Evolutionary conservation across 2,113 vertebrate species (phyloP).

Genomic region (Sinocyclocheilus grahami): DNA sequence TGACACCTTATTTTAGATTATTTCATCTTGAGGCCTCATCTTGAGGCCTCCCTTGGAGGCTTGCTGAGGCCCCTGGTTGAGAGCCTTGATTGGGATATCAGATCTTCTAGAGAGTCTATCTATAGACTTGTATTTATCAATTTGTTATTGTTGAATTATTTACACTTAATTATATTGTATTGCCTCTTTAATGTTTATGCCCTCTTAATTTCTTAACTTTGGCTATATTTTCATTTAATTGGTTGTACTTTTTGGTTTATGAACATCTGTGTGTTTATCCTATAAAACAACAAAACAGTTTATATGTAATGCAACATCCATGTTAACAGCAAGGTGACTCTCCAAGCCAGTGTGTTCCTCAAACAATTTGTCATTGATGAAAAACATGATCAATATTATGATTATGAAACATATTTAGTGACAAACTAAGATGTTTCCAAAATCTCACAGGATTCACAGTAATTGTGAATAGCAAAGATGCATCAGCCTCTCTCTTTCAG

Average conservation of each 20-base stretch:
- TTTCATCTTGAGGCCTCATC: no score
- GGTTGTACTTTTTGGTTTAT: background rate
- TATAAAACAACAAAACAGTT: background rate
- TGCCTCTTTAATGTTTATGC: background rate
- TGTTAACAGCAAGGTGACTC: background rate
- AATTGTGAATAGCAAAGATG: background rate
- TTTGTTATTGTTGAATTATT: no score
- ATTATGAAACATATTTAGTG: background rate
- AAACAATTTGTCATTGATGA: background rate
- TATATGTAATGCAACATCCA: background rate
- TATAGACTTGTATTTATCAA: no score
- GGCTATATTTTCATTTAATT: background rate
- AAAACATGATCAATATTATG: background rate
- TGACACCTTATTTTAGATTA: no score
- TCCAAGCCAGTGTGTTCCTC: no score
- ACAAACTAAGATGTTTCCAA: background rate
- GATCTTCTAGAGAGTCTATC: no score
- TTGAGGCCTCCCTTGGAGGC: no score
- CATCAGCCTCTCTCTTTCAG: slow-evolving; percentile 23
- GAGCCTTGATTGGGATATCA: no score
- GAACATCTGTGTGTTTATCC: background rate
- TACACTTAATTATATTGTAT: no score
- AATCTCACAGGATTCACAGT: background rate
- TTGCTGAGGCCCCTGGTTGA: no score
- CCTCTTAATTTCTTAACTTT: background rate